Conservation (phyloP, 1,140 invertebrate genomes). For the Littorina saxatilis region DNA sequence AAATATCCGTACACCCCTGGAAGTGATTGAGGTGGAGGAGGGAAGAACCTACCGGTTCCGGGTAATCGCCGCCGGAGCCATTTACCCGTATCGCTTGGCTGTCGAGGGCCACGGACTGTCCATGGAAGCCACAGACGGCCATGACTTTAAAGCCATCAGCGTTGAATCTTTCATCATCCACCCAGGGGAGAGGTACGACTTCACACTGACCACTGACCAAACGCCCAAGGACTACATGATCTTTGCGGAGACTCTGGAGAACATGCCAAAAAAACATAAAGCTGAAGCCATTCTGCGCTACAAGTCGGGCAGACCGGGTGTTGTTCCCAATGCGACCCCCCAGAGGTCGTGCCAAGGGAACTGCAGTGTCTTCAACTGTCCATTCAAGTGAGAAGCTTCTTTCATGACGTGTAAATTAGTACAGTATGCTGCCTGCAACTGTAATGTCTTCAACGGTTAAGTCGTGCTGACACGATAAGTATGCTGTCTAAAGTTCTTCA, state of each 20-base stretch:
- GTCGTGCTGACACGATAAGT: no score
- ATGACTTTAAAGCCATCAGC: slow-evolving; percentile 84
- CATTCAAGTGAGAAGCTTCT: no score
- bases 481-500: no score
- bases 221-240: slow-evolving; percentile 88
- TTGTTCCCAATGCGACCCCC: no score
- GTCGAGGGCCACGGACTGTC: slow-evolving; percentile 89
- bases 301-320: no score
- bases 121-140: slow-evolving; percentile 88
- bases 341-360: no score
- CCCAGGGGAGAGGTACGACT: slow-evolving; percentile 89
- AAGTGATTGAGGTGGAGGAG: slow-evolving; percentile 53
- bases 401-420: no score
- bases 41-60: slow-evolving; percentile 59
- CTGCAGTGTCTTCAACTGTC: no score
- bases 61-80: slow-evolving; percentile 56
- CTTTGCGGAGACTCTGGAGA: slow-evolving; percentile 77
- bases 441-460: no score
- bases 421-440: no score
- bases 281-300: no score
- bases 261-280: no score
- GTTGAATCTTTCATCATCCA: slow-evolving; percentile 64
- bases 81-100: slow-evolving; percentile 78
- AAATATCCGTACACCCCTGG: slow-evolving; percentile 57
- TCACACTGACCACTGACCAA: slow-evolving; percentile 85